A percentile compares a stretch with the other conserved stretches of the same genome.
Evolutionary conservation across 92 coral and sea anemone species (phyloP).

Genomic region (Virgularia gustaviana): DNA sequence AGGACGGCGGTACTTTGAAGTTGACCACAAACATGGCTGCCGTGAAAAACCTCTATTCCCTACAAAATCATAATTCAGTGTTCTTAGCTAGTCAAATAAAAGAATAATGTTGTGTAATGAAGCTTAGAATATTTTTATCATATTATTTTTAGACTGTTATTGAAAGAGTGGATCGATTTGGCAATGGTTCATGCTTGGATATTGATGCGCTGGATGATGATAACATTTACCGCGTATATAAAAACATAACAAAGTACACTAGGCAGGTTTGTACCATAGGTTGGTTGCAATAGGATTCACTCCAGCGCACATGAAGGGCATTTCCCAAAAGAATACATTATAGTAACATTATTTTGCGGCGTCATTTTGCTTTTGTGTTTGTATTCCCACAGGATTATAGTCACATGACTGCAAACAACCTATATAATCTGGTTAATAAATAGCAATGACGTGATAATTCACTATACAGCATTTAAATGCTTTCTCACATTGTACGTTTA

Average conservation of each 20-base stretch:
- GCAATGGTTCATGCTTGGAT: conserved; percentile 40
- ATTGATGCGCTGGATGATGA: conserved; percentile 7
- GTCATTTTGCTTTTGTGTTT: too few relatives aligned
- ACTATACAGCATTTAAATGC: background rate
- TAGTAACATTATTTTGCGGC: too few relatives aligned
- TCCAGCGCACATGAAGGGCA: too few relatives aligned
- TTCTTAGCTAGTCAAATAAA: too few relatives aligned
- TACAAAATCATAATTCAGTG: too few relatives aligned
- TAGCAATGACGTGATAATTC: background rate
- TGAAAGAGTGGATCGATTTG: conserved; percentile 53
- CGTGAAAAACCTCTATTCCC: too few relatives aligned
- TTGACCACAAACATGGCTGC: too few relatives aligned
- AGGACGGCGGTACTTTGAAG: too few relatives aligned
- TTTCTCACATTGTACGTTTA: too few relatives aligned
- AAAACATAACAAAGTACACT: conserved; percentile 47
- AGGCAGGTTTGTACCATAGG: conserved; percentile 37
- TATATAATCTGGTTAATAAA: background rate
- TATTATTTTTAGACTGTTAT: conserved; percentile 32
- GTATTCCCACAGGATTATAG: too few relatives aligned
- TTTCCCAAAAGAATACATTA: too few relatives aligned
- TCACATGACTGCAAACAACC: background rate
- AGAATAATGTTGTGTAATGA: conserved; percentile 42
- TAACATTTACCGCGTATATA: conserved; percentile 33
- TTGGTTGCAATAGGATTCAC: too few relatives aligned
- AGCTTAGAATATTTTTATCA: conserved; percentile 17